Conservation (phyloP, 2,888 invertebrate species). For the Thyatira batis region DNA sequence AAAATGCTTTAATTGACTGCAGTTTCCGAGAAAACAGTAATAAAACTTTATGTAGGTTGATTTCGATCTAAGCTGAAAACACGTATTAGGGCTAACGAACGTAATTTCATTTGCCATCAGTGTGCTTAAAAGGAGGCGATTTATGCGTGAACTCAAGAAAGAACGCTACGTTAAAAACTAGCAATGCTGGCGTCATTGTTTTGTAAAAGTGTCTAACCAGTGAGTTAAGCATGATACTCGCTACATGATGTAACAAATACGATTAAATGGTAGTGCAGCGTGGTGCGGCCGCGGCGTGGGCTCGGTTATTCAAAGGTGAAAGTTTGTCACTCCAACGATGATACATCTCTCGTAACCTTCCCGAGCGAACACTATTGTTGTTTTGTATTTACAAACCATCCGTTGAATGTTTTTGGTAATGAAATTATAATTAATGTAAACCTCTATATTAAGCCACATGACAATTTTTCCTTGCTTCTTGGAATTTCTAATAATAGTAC, state of each 20-base stretch:
- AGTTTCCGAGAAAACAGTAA: slow-evolving; percentile 33
- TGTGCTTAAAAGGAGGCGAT: background rate
- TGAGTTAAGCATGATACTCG: background rate
- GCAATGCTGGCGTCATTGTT: background rate
- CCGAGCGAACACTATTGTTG: slow-evolving; percentile 12
- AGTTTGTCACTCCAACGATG: slow-evolving; percentile 42
- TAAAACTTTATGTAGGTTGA: slow-evolving; percentile 34
- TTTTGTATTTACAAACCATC: background rate
- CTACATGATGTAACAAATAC: background rate
- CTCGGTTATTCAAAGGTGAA: slow-evolving; percentile 45
- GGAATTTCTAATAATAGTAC: slow-evolving; percentile 12
- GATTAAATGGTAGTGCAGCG: background rate
- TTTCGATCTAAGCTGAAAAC: slow-evolving; percentile 27
- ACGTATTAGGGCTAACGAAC: slow-evolving; percentile 4
- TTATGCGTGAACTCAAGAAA: background rate
- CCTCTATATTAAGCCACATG: background rate
- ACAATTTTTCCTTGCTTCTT: slow-evolving; percentile 13
- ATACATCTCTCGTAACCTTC: slow-evolving; percentile 24
- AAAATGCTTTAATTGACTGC: slow-evolving; percentile 40
- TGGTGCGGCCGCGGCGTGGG: slow-evolving; percentile 38
- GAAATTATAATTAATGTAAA: slow-evolving; percentile 7
- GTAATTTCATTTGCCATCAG: slow-evolving; percentile 15
- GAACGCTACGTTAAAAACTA: background rate
- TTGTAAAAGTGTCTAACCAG: background rate
- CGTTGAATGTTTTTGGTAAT: slow-evolving; percentile 1